Base-by-base conservation (phyloP, 2,797 vertebrate species). In the Discoglossus pictus region DNA sequence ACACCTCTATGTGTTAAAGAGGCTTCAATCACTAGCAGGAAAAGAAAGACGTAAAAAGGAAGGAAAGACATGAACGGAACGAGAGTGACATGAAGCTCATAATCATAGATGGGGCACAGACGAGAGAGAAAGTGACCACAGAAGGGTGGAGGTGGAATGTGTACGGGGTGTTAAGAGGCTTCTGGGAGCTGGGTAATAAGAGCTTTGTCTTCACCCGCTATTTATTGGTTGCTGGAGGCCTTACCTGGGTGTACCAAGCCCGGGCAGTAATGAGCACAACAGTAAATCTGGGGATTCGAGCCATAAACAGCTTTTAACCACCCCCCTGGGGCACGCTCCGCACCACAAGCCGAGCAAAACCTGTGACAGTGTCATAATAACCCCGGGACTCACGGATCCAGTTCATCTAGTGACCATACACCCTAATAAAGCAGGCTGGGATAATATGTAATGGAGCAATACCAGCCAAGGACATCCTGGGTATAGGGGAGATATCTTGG, bases 181-280 rank as follows among this genome's bases (percentile, higher is more conserved):
- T 78, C 82, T 73, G 73, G 81, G 81, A 79, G 79, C 80, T 80
- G 81, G 83, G 85, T 78, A 85, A 85, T 87, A 88, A 86, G 86
- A 79, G 73, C 79, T 85, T 84, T 89, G 88, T 87, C 87, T 85
- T 87, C 84, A 81, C 85, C 81, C 78, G 78, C 82, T 89, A 86
- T 89, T 89, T 89, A 89, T 87, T 81, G 77, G 79, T 85, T 87
- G 87, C 87, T 86, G 76, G 77, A 81, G 85, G 85, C 78, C 74
- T 80, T 77, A 86, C 86, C 85, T 86, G 84, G 74, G 75, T 81
- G 83, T 80, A 78, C 55, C 78, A 79, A 78, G 80, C 71, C 70
- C 73, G 50, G 65, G 53, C 52, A 77, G 81, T 83, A 84, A 85
- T 79, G 75, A 80, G 81, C 78, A 78, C 75, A 74, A 77, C 80